Evolutionary conservation across 2,113 vertebrate genomes (phyloP).

Genomic region (Procavia capensis): DNA sequence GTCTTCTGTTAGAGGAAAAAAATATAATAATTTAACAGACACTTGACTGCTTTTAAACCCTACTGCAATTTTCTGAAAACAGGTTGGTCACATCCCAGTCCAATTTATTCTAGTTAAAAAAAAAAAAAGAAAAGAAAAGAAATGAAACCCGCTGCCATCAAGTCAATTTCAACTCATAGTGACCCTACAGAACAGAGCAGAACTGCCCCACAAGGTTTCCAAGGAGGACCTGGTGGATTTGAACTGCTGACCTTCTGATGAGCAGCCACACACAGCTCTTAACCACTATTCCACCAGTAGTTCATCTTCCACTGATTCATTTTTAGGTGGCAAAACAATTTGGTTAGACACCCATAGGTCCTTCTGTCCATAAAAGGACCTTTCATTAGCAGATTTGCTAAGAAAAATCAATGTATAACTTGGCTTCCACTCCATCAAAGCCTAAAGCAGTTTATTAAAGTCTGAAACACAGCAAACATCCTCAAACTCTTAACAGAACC

Average conservation of each 20-base stretch:
- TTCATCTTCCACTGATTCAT: slow-evolving; percentile 47
- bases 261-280: too few species aligned
- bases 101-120: background rate
- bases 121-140: too few species aligned
- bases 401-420: slow-evolving; percentile 25
- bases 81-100: background rate
- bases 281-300: too few species aligned
- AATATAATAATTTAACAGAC: background rate
- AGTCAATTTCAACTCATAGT: too few species aligned
- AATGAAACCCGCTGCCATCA: too few species aligned
- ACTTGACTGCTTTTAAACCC: background rate
- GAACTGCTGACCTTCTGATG: too few species aligned
- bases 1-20: background rate
- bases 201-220: too few species aligned
- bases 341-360: slow-evolving; percentile 64
- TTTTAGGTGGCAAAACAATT: slow-evolving; percentile 50
- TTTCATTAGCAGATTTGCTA: slow-evolving; percentile 47
- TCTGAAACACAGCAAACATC: slow-evolving; percentile 53
- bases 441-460: slow-evolving; percentile 72
- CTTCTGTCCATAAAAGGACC: slow-evolving; percentile 56
- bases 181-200: too few species aligned
- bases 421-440: slow-evolving; percentile 65
- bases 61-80: background rate
- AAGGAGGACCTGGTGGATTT: too few species aligned
- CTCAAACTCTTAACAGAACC: slow-evolving; percentile 61